Conservation (phyloP, 2,113 vertebrate genomes). For the Chionomys nivalis region DNA sequence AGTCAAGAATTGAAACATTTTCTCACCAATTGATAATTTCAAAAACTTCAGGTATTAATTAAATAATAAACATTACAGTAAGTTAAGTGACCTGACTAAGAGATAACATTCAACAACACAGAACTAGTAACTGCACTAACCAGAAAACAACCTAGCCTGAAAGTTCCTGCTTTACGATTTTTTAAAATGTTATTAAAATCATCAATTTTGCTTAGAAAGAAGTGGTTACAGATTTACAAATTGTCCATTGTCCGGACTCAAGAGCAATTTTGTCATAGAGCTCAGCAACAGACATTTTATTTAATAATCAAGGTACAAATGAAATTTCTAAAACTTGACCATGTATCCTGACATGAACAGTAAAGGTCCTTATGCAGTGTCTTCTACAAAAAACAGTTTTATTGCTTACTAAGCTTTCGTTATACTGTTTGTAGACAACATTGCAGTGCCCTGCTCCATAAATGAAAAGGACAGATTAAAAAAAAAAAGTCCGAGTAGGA, state of each 20-base stretch:
- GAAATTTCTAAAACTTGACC: slow-evolving; percentile 33
- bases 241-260: neutral
- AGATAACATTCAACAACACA: neutral
- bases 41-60: neutral
- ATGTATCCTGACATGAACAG: neutral
- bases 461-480: slow-evolving; percentile 55
- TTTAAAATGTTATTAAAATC: neutral
- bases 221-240: slow-evolving; percentile 29
- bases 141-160: neutral
- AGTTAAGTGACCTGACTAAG: neutral
- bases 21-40: neutral
- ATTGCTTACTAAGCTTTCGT: slow-evolving; percentile 26
- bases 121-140: neutral
- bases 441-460: neutral
- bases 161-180: neutral
- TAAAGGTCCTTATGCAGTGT: neutral
- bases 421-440: slow-evolving; percentile 1
- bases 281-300: neutral
- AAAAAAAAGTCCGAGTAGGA: slow-evolving; percentile 55
- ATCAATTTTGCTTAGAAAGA: slow-evolving; percentile 5
- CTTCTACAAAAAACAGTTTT: slow-evolving; percentile 33
- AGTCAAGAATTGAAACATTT: neutral
- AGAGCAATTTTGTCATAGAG: neutral
- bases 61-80: neutral
- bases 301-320: slow-evolving; percentile 49